A percentile compares a stretch with the other conserved stretches of the same genome.
These are phyloP conservation scores for Lacerta viridis DNA, from an alignment of 2,797 vertebrate species.

Conservation along the genomic window DNA sequence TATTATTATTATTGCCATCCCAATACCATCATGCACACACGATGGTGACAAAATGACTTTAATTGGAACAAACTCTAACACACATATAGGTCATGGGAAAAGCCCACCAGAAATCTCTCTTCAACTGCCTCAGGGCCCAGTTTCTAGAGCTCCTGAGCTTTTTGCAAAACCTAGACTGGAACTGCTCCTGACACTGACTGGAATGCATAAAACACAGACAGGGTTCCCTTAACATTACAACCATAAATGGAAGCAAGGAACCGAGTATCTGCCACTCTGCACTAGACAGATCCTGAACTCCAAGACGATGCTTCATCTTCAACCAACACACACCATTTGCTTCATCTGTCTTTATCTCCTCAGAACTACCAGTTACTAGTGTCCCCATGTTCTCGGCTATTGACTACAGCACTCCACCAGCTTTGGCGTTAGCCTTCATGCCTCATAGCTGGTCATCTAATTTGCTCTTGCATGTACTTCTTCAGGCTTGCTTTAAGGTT, in stretches of 20 bases:
- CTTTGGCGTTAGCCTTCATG: not conserved
- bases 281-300: not conserved
- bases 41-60: too few relatives aligned
- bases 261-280: not conserved
- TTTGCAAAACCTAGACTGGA: too few relatives aligned
- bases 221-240: too few relatives aligned
- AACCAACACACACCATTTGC: not conserved
- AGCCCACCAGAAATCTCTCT: too few relatives aligned
- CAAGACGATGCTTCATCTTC: constrained; percentile 1
- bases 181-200: too few relatives aligned
- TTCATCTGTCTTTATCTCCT: not conserved
- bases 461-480: not conserved
- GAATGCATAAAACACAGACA: too few relatives aligned
- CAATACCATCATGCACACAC: too few relatives aligned
- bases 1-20: too few relatives aligned
- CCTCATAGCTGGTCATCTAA: not conserved
- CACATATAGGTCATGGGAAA: too few relatives aligned
- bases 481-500: not conserved
- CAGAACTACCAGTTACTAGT: not conserved
- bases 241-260: not conserved
- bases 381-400: not conserved
- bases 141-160: too few relatives aligned
- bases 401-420: not conserved
- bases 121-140: too few relatives aligned
- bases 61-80: too few relatives aligned